Base-by-base conservation (phyloP, 2,797 vertebrate species). In the Ambastaia sidthimunki region DNA sequence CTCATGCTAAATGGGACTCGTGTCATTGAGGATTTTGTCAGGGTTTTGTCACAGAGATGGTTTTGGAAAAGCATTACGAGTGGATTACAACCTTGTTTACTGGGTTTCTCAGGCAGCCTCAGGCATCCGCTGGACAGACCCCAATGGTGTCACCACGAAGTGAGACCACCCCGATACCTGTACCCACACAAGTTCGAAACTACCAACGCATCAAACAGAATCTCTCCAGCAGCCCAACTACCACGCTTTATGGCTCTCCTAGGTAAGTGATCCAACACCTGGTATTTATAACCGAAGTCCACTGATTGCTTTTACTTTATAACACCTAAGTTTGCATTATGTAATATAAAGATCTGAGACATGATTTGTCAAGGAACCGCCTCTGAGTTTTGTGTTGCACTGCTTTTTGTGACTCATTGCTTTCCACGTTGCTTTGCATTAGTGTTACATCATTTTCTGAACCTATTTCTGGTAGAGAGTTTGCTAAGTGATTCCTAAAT, bases 191-290 rank as follows among this genome's bases (percentile, higher is more conserved):
- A 90, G 94, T 98, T 7, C 96, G 95, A 82, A 99, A 98, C 89
- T 99, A 99, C 83, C 97, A 99, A 87, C 96, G 97, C 83, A 98
- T 99, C 67, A 98, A 99, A 44, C 98, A 99, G 93, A 96, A 98
- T 88, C 96, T 99, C 28, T 96, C 94, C 71, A 96, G 96, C 82
- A 96, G 94, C 91, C 96, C 96, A 0, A 92, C 91, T 23, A 89
- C 94, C 68, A 94, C 95, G 7, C 90, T 94, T 23, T 96, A 95
- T 75, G 93, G 94, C 77, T 97, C 97, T 28, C 96, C 97, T 69
- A 97, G 97, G 98, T 99, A 92, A 94, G 91, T 21, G 0, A 44
- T 21, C 16, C 7, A 57, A 47, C 54, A 66, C 18, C 3, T 0
- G 48, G 6, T 62, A 69, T 54, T 13, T 11, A 9, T 12, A 55